Conservation (phyloP, 2,797 vertebrate genomes). For the Huso huso region DNA sequence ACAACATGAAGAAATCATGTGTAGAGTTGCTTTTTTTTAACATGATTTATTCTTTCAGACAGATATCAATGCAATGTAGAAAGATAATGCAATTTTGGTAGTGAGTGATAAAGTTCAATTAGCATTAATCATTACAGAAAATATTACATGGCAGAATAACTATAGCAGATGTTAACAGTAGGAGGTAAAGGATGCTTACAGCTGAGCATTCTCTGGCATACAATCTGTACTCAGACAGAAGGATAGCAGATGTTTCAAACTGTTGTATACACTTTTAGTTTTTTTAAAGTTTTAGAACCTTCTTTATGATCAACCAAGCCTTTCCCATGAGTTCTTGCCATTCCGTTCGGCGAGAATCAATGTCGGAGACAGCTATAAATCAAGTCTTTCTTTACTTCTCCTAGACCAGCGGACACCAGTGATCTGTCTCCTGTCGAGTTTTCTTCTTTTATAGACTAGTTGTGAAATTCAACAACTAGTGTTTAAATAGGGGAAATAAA, state of each 20-base stretch:
- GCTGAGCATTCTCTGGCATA: conserved; percentile 70
- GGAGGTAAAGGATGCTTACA: conserved; percentile 79
- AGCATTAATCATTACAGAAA: conserved; percentile 28
- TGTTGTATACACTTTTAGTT: conserved; percentile 60
- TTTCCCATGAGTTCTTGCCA: conserved; percentile 54
- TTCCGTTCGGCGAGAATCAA: conserved; percentile 52
- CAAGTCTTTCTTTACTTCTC: conserved; percentile 56
- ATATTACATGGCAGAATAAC: conserved; percentile 38
- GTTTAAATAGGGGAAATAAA: conserved; percentile 48
- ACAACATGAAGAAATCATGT: too few relatives aligned
- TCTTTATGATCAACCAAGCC: conserved; percentile 50
- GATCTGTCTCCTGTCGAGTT: conserved; percentile 47
- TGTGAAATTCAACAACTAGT: conserved; percentile 66
- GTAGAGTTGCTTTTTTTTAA: too few relatives aligned
- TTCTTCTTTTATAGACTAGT: conserved; percentile 49
- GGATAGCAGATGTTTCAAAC: conserved; percentile 78
- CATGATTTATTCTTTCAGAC: not conserved
- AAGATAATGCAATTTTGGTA: conserved; percentile 37
- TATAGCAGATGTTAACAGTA: conserved; percentile 79
- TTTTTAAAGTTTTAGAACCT: conserved; percentile 60
- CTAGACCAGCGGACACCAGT: conserved; percentile 48
- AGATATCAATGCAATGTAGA: conserved; percentile 15
- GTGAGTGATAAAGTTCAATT: conserved; percentile 43
- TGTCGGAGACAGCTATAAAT: conserved; percentile 48
- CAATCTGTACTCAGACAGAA: conserved; percentile 57